Conservation (phyloP, 2,113 vertebrate genomes). For the Callionymus lyra region DNA sequence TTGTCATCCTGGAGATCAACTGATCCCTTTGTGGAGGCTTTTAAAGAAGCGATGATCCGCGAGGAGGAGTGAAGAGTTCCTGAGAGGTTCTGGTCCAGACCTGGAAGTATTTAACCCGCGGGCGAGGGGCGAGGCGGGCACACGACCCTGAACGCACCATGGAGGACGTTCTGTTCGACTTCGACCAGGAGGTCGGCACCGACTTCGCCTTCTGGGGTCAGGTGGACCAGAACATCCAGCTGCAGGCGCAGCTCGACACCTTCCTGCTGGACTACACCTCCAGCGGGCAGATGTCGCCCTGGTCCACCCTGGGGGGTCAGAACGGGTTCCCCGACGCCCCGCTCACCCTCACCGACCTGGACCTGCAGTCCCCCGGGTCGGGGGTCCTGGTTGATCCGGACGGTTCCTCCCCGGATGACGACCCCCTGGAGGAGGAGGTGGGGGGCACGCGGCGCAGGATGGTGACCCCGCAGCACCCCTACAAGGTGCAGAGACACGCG, state of each 20-base stretch:
- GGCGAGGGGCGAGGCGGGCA: no score
- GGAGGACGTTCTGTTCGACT: slow-evolving; percentile 61
- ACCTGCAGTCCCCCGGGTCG: slow-evolving; percentile 32
- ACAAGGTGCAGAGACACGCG: slow-evolving; percentile 64
- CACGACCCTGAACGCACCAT: slow-evolving; percentile 23
- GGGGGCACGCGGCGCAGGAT: slow-evolving; percentile 6
- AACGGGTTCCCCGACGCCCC: slow-evolving; percentile 53
- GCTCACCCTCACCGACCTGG: slow-evolving; percentile 43
- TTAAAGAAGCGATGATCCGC: slow-evolving; percentile 51
- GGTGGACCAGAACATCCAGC: slow-evolving; percentile 38
- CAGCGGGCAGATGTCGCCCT: slow-evolving; percentile 36
- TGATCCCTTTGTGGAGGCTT: slow-evolving; percentile 51
- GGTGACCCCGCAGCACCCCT: slow-evolving; percentile 37
- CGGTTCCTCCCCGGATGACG: slow-evolving; percentile 54
- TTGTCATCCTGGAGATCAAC: slow-evolving; percentile 47
- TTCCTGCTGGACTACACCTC: slow-evolving; percentile 51
- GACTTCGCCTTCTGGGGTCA: slow-evolving; percentile 67
- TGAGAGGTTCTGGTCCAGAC: slow-evolving; percentile 53
- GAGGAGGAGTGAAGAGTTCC: slow-evolving; percentile 48
- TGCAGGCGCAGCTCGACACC: slow-evolving; percentile 53
- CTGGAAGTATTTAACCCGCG: slow-evolving; percentile 60
- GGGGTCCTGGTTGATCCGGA: slow-evolving; percentile 55
- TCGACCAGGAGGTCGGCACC: slow-evolving; percentile 47
- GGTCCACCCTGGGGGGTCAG: slow-evolving; percentile 41
- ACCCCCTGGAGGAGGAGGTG: slow-evolving; percentile 27